These are phyloP conservation scores for Epinephelus moara DNA, from an alignment of 2,113 vertebrate species.

Conservation along the genomic window DNA sequence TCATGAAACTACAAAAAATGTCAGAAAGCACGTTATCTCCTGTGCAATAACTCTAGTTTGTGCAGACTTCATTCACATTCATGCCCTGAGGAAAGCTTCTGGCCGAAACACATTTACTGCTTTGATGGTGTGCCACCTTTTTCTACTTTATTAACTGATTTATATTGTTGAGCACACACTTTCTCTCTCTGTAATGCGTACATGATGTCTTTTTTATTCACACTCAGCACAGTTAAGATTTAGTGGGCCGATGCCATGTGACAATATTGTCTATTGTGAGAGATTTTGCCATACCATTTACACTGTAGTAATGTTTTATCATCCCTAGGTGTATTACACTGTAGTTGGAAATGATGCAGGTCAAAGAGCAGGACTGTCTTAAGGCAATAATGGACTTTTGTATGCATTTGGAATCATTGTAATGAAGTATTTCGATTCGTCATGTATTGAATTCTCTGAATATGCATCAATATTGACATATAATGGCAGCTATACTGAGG, in stretches of 20 bases:
- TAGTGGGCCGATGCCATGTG: background rate
- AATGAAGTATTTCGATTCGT: background rate
- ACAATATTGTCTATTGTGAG: background rate
- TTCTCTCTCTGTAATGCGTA: background rate
- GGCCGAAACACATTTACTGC: background rate
- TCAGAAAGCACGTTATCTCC: background rate
- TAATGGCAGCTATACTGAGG: background rate
- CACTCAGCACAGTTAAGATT: background rate
- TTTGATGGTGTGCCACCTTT: background rate
- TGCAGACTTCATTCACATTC: background rate
- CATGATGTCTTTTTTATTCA: background rate
- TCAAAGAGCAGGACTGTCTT: background rate
- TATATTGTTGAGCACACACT: background rate
- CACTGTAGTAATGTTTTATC: background rate
- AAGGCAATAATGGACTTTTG: background rate
- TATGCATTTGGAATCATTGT: background rate
- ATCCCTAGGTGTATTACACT: background rate
- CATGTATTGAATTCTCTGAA: background rate
- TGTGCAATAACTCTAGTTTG: background rate
- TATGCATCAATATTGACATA: background rate
- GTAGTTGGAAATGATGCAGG: background rate
- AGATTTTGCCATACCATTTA: background rate
- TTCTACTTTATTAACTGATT: background rate
- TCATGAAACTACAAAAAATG: background rate
- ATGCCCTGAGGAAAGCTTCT: constrained; percentile 1